Evolutionary conservation across 2,888 invertebrate genomes (phyloP), one percentile per base, ranked within the genome.

Genomic region (Amphimallon solstitiale): DNA sequence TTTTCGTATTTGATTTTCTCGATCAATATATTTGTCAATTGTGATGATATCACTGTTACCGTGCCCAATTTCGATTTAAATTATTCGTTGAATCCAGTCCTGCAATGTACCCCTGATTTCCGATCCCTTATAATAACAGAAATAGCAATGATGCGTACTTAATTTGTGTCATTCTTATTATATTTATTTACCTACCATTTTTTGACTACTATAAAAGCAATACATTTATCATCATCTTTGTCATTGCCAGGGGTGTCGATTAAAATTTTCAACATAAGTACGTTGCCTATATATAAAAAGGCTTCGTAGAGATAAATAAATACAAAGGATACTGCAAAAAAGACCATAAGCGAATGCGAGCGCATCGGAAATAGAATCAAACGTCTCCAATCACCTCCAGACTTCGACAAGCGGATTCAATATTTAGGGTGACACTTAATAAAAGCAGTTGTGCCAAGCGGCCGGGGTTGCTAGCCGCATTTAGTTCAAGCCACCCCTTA

Each of bases 141-240:
- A n/a, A n/a, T n/a, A n/a, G n/a, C n/a, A n/a, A n/a, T n/a, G n/a
- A n/a, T n/a, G n/a, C n/a, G n/a, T n/a, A n/a, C n/a, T n/a, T n/a
- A n/a, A n/a, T n/a, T n/a, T n/a, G n/a, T n/a, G n/a, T n/a, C n/a
- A n/a, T n/a, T n/a, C n/a, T n/a, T n/a, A n/a, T n/a, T n/a, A n/a
- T n/a, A n/a, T n/a, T n/a, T n/a, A n/a, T n/a, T n/a, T n/a, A n/a
- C n/a, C n/a, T n/a, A n/a, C n/a, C n/a, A n/a, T n/a, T 29, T 1
- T 29, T 29, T 9, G 6, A 29, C 29, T 3, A 7, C 9, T 9
- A 29, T 1, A 29, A 29, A 29, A 29, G 7, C 29, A 29, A 29
- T 7, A 29, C 29, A 29, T 29, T 29, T 29, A 29, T 71, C 65
- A 62, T 68, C 59, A 63, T 67, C 67, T 65, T 65, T 59, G 56